Conservation (phyloP, 2,113 vertebrate genomes). For the Brienomyrus brachyistius region DNA sequence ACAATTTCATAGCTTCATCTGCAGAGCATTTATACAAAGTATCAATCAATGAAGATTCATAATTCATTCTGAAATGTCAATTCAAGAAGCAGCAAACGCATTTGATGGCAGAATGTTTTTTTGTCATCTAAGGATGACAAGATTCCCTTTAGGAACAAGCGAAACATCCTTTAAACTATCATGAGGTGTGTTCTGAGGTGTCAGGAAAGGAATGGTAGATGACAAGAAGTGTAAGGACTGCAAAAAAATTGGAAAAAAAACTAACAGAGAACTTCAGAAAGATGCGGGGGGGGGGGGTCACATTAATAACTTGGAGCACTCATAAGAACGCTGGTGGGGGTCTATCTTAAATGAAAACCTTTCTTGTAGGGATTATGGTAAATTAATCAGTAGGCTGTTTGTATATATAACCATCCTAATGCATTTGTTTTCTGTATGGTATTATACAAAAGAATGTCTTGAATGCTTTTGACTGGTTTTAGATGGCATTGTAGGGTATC, state of each 20-base stretch:
- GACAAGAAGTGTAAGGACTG: slow-evolving; percentile 13
- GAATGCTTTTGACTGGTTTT: slow-evolving; percentile 76
- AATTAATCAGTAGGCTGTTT: slow-evolving; percentile 57
- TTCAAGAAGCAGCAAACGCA: not conserved
- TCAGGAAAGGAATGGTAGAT: not conserved
- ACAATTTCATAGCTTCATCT: slow-evolving; percentile 53
- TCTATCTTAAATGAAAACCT: slow-evolving; percentile 19
- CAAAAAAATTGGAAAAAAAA: slow-evolving; percentile 35
- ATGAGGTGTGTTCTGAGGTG: not conserved
- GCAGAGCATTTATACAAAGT: not conserved
- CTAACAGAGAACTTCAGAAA: slow-evolving; percentile 45
- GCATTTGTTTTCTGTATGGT: slow-evolving; percentile 55
- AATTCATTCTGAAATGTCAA: not conserved
- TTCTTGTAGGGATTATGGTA: slow-evolving; percentile 47
- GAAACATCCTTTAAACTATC: not conserved
- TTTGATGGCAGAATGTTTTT: not conserved
- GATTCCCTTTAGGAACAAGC: slow-evolving; percentile 1
- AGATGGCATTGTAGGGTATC: slow-evolving; percentile 64
- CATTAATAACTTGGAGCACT: slow-evolving; percentile 36
- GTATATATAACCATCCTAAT: slow-evolving; percentile 83
- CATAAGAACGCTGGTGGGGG: slow-evolving; percentile 29
- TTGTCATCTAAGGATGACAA: not conserved
- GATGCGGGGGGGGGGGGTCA: too few relatives aligned
- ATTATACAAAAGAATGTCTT: slow-evolving; percentile 41
- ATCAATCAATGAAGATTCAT: not conserved